Base-by-base conservation (phyloP, 2,888 invertebrate species). In the Cryptosula pallasiana region DNA sequence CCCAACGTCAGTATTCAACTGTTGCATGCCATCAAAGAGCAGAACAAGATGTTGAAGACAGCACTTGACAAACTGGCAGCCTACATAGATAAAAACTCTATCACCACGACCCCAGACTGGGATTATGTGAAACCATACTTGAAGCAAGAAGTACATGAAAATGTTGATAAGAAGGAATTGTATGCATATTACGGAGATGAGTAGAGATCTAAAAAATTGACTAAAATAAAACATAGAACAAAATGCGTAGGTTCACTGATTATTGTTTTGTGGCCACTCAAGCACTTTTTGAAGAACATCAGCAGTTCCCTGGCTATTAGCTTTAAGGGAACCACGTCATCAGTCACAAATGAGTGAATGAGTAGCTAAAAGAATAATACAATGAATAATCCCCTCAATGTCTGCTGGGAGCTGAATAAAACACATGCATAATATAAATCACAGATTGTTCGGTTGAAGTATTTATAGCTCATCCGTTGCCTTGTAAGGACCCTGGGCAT, bases 401-500 rank as follows among this genome's bases (percentile, higher is more conserved):
- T n/a, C n/a, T n/a, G n/a, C n/a, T n/a, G n/a, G n/a, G n/a, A n/a
- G n/a, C n/a, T n/a, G n/a, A n/a, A n/a, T n/a, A n/a, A n/a, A n/a
- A 23, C 5, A 16, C 13, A 57, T 57, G 13, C 5, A 25, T 25
- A 57, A 57, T 16, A 23, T 16, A 25, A 25, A 23, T 25, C n/a
- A 57, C 3, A 57, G 45, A 45, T 45, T 13, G 9, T 45, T 20
- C 20, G 9, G 23, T 23, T 23, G 55, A 27, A 63, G 32, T 72
- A 54, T 58, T 69, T 75, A 74, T 5, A 74, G 57, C 55, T 76
- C 74, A 34, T 73, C 69, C 55, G 70, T 75, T 45, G 72, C 69
- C 35, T 71, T 73, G 71, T 77, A 77, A 27, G 78, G 77, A 16
- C 77, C 77, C 13, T 75, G 34, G 16, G 55, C 9, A 55, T 72